Evolutionary conservation across 2,113 vertebrate species (phyloP), one percentile per base, ranked within the genome.

Genomic region (Harpagus bidentatus): DNA sequence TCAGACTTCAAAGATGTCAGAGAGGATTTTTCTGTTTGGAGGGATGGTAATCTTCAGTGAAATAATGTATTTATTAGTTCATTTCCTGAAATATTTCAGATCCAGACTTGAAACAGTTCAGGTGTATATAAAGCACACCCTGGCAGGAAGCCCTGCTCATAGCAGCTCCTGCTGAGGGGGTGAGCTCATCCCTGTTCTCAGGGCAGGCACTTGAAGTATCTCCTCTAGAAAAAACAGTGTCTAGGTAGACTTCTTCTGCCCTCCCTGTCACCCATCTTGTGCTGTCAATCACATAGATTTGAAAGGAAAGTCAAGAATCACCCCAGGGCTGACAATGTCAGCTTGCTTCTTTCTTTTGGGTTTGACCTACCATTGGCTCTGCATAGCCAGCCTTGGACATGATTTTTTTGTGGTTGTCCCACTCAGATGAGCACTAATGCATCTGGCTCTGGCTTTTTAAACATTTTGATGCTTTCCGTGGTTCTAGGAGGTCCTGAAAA

Each of bases 51-150:
- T 85, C n/a, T 82, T 85, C 31, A 61, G 40, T 79, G 82, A 93
- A 87, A 72, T 79, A 65, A 79, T 72, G 52, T 79, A 47, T 88
- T 94, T 93, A 78, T 86, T 89, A 59, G 77, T 86, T 93, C 70
- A 91, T 94, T 94, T 87, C 83, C 77, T 91, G 86, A 89, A 82
- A 14, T 58, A n/a, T 65, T 93, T 95, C 16, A 12, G 63, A 70
- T 83, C 77, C 80, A 88, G 69, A 59, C 86, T 91, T 85, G 90
- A 82, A 72, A 7, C 63, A 63, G 63, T 83, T 91, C 47, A 79
- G 72, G 86, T 91, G 78, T 69, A 11, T 72, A 6, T 72, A 40
- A 89, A 89, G 61, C 67, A 32, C 0, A 2, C 28, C n/a, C 48
- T 94, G 86, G 70, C 90, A 72, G 73, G 66, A 58, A 72, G 90